These are phyloP conservation scores for Mustela lutreola DNA, from an alignment of 2,113 vertebrate genomes.

Conservation along the genomic window DNA sequence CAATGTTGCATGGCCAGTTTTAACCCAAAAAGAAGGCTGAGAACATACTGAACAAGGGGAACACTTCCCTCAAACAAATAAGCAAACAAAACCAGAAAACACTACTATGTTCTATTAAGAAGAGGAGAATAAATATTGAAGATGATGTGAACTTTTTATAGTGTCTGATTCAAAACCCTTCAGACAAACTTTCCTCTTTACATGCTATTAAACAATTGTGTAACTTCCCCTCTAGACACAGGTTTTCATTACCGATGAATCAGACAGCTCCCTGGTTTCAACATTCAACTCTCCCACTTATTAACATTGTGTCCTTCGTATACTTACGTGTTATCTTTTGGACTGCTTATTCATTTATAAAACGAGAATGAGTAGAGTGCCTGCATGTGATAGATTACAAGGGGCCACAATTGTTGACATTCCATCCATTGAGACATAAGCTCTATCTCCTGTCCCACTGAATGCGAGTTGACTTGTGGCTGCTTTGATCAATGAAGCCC, in stretches of 20 bases:
- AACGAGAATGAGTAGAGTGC: background rate
- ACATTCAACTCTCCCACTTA: background rate
- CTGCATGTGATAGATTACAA: background rate
- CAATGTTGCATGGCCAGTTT: background rate
- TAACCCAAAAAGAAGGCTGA: background rate
- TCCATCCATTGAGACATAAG: fast-evolving
- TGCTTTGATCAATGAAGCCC: background rate
- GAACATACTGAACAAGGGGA: background rate
- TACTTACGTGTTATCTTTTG: background rate
- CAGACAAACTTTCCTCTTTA: background rate
- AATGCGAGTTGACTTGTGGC: background rate
- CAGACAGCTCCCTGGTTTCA: background rate
- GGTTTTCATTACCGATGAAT: background rate
- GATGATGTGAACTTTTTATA: background rate
- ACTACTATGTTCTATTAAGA: background rate
- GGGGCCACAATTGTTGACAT: fast-evolving
- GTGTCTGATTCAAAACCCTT: background rate
- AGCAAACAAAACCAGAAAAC: background rate
- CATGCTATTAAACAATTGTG: background rate
- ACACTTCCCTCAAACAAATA: background rate
- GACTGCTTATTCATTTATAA: background rate
- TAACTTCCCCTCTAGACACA: background rate
- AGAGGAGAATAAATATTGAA: background rate
- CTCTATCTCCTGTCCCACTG: background rate
- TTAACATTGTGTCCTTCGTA: background rate